Evolutionary conservation across 2,113 vertebrate species (phyloP), one percentile per base, ranked within the genome.

Genomic region (Calyptommatus sinebrachiatus): DNA sequence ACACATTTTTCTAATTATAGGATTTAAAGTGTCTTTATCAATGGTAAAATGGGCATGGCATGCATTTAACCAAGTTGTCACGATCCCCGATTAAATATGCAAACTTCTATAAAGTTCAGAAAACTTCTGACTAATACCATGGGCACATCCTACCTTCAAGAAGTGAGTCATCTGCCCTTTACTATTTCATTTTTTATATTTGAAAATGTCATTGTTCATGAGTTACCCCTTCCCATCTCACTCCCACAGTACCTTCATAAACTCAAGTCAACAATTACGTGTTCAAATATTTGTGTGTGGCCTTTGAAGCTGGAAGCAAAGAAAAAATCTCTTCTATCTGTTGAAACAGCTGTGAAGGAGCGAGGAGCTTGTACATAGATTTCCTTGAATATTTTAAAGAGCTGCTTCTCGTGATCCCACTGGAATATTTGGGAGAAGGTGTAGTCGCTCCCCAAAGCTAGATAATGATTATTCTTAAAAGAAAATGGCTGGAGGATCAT

Each of bases 291-390:
- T 92, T 98, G 97, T 31, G 97, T 99, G 90, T 95, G 98, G 76
- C 98, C 98, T 94, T 99, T 99, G 92, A 99, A 99, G 93, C 98
- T 99, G 31, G 98, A 99, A 8, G 97, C 96, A 67, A 99, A 99
- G 85, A 99, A 93, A 91, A 99, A 99, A 96, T 99, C 96, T 91
- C 97, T 96, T 90, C 97, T 94, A 87, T 97, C 97, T 0, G 98
- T 99, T 87, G 97, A 97, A 81, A 99, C 97, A 26, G 97, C 96
- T 1, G 98, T 99, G 92, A 99, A 99, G 41, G 97, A 99, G 1
- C 98, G 96, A 0, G 98, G 98, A 0, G 98, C 97, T 83, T 99
- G 98, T 87, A 99, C 98, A 0, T 99, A 99, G 48, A 98, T 96
- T 90, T 99, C 98, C 90, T 99, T 99, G 84, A 99, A 99, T 86